A percentile compares a stretch with the other conserved stretches of the same genome.
These are phyloP conservation scores for Upupa epops DNA, from an alignment of 2,113 vertebrate genomes.

Conservation along the genomic window DNA sequence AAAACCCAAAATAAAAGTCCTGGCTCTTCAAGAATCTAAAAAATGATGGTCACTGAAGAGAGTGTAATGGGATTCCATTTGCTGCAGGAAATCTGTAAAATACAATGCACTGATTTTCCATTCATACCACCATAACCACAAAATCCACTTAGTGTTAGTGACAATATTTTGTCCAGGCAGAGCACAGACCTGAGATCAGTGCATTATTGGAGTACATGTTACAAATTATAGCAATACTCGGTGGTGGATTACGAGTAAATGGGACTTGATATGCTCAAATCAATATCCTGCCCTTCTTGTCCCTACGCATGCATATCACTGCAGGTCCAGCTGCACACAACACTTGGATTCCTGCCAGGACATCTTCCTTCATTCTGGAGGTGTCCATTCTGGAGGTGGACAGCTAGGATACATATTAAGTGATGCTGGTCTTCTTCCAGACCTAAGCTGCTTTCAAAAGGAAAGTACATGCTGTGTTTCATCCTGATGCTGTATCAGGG, in stretches of 20 bases:
- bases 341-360: background rate
- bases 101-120: background rate
- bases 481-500: background rate
- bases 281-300: background rate
- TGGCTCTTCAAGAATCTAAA: background rate
- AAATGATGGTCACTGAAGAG: background rate
- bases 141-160: background rate
- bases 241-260: background rate
- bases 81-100: conserved; percentile 3
- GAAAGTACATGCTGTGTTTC: background rate
- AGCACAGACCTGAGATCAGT: background rate
- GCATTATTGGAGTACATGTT: background rate
- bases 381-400: background rate
- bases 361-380: background rate
- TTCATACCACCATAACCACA: background rate
- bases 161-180: background rate
- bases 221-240: background rate
- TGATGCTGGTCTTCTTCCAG: background rate
- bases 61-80: background rate
- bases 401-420: background rate
- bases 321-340: background rate
- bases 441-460: background rate
- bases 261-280: background rate
- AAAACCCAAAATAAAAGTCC: background rate
- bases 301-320: background rate